These are phyloP conservation scores for Pterocles orientalis DNA, from an alignment of 2,113 vertebrate genomes.

Conservation along the genomic window DNA sequence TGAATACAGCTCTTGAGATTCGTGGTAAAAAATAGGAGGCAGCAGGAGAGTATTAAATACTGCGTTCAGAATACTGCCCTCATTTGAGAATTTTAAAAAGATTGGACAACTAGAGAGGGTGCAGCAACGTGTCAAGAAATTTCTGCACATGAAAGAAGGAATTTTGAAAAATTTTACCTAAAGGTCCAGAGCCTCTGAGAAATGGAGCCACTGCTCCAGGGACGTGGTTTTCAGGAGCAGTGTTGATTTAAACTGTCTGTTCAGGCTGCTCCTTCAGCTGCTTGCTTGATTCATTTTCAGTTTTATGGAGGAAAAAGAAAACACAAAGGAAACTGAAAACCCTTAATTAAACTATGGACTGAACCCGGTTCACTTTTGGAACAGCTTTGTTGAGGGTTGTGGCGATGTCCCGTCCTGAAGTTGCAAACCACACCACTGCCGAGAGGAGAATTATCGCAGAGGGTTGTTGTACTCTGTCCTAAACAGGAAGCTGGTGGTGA, in stretches of 20 bases:
- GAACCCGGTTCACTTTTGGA: neutral
- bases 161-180: neutral
- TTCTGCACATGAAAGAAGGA: neutral
- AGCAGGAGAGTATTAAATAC: neutral
- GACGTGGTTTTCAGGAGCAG: neutral
- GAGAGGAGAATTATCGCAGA: neutral
- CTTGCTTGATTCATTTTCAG: neutral
- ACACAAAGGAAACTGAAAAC: neutral
- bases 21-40: accelerated
- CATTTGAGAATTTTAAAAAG: accelerated
- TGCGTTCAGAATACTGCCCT: neutral
- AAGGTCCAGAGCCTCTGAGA: neutral
- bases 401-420: neutral
- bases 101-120: neutral
- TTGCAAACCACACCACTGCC: neutral
- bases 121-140: neutral
- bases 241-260: neutral
- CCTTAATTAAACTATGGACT: neutral
- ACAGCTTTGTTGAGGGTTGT: neutral
- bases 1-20: neutral
- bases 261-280: neutral
- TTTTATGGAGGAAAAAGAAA: neutral
- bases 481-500: neutral
- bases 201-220: neutral
- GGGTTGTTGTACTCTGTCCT: neutral